Percentiles rank a stretch among this genome's conserved stretches.
Conservation (phyloP, 2,797 vertebrate species). For the Limnodromus scolopaceus region DNA sequence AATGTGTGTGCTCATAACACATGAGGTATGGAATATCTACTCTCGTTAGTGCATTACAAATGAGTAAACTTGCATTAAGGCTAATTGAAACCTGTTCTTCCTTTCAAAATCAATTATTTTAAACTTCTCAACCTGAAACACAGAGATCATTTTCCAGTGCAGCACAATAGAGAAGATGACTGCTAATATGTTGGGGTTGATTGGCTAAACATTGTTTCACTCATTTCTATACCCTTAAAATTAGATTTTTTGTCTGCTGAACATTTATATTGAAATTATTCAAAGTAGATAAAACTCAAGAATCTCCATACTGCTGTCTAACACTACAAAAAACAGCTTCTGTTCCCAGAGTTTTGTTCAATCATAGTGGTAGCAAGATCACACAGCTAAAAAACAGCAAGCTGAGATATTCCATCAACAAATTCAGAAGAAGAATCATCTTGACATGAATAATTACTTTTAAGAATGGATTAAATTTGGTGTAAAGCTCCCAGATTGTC, state of each 20-base stretch:
- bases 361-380: background rate
- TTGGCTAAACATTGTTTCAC: background rate
- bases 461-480: background rate
- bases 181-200: background rate
- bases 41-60: background rate
- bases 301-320: background rate
- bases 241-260: background rate
- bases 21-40: background rate
- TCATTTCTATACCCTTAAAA: background rate
- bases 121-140: slow-evolving; percentile 24
- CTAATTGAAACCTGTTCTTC: slow-evolving; percentile 19
- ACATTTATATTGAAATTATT: background rate
- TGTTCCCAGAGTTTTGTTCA: background rate
- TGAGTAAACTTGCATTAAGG: background rate
- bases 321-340: background rate
- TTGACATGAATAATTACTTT: background rate
- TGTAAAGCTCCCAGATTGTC: background rate
- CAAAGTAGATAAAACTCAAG: background rate
- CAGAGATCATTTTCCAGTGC: background rate
- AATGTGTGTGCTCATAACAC: background rate
- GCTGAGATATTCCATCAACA: background rate
- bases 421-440: background rate
- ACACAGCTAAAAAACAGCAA: background rate
- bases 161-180: background rate
- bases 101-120: slow-evolving; percentile 25